Evolutionary conservation across 2,113 vertebrate species (phyloP).

Genomic region (Azemiops feae): DNA sequence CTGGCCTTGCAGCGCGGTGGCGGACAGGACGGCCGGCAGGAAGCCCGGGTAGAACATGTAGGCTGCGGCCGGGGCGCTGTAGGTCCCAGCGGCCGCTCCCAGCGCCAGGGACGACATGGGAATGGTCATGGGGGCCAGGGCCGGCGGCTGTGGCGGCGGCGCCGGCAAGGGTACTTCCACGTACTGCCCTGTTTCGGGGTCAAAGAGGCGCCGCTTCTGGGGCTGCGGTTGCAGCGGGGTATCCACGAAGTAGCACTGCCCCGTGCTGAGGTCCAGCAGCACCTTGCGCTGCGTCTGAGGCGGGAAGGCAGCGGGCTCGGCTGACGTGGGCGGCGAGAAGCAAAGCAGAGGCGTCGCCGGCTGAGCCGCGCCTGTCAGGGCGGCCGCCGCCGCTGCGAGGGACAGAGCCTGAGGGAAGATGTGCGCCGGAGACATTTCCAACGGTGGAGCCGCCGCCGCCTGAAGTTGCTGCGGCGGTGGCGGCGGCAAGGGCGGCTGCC

Average conservation of each 20-base stretch:
- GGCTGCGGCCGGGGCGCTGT: conserved; percentile 67
- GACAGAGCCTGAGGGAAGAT: conserved; percentile 64
- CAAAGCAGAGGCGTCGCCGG: conserved; percentile 78
- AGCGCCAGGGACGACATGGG: conserved; percentile 82
- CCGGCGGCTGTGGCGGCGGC: conserved; percentile 16
- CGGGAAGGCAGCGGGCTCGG: conserved; percentile 51
- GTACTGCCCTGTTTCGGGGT: conserved; percentile 93
- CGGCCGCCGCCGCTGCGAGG: conserved; percentile 60
- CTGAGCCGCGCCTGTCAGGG: conserved; percentile 61
- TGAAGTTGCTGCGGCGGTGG: conserved; percentile 24
- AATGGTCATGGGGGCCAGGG: conserved; percentile 72
- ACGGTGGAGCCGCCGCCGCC: conserved; percentile 58
- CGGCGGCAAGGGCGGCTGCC: conserved; percentile 41
- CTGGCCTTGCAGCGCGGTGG: conserved; percentile 72
- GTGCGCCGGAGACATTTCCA: conserved; percentile 26
- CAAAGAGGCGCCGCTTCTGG: conserved; percentile 85
- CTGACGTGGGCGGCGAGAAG: conserved; percentile 74
- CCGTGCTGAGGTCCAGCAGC: conserved; percentile 91
- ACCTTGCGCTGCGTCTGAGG: conserved; percentile 86
- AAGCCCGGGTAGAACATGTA: conserved; percentile 95
- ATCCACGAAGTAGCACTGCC: conserved; percentile 93
- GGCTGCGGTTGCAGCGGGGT: conserved; percentile 82
- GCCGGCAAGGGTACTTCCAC: conserved; percentile 87
- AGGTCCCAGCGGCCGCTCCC: conserved; percentile 79
- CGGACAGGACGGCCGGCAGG: conserved; percentile 77